A percentile compares a stretch with the other conserved stretches of the same genome.
Evolutionary conservation across 2,113 vertebrate species (phyloP).

Genomic region (Acanthochromis polyacanthus): DNA sequence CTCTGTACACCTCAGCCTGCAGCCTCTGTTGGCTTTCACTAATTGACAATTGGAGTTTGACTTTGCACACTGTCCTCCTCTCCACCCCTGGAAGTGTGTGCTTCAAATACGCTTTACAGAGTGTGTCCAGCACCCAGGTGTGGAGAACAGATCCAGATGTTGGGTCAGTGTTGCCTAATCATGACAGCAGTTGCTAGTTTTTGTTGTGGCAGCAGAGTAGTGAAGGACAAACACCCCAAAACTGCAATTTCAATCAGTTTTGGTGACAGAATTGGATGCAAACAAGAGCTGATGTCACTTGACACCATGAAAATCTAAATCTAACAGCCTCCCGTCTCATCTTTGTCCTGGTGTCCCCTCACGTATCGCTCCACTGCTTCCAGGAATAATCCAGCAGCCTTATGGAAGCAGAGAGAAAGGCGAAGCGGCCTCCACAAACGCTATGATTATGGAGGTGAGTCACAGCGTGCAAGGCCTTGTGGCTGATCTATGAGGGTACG

Average conservation of each 20-base stretch:
- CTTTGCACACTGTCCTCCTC: conserved; percentile 62
- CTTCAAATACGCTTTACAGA: conserved; percentile 78
- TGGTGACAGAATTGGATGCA: not conserved
- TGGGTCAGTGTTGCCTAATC: conserved; percentile 16
- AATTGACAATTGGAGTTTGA: conserved; percentile 76
- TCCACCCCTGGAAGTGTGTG: conserved; percentile 77
- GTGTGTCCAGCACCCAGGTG: conserved; percentile 80
- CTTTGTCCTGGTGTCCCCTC: conserved; percentile 31
- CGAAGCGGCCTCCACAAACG: conserved; percentile 50
- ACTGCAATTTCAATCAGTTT: not conserved
- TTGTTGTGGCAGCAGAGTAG: not conserved
- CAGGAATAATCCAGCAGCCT: conserved; percentile 58
- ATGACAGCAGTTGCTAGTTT: not conserved
- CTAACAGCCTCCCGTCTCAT: not conserved
- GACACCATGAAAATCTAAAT: not conserved
- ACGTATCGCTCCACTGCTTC: conserved; percentile 54
- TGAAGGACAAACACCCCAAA: too few species aligned
- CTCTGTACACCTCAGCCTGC: conserved; percentile 62
- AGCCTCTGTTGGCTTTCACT: conserved; percentile 78
- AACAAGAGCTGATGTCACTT: too few species aligned
- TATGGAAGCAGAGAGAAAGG: conserved; percentile 27
- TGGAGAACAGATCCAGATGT: conserved; percentile 62
- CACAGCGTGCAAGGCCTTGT: conserved; percentile 61
- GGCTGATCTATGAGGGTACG: conserved; percentile 73
- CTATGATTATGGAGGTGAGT: conserved; percentile 60